These are phyloP conservation scores for Pelodytes ibericus DNA, from an alignment of 2,797 vertebrate genomes.

Conservation along the genomic window DNA sequence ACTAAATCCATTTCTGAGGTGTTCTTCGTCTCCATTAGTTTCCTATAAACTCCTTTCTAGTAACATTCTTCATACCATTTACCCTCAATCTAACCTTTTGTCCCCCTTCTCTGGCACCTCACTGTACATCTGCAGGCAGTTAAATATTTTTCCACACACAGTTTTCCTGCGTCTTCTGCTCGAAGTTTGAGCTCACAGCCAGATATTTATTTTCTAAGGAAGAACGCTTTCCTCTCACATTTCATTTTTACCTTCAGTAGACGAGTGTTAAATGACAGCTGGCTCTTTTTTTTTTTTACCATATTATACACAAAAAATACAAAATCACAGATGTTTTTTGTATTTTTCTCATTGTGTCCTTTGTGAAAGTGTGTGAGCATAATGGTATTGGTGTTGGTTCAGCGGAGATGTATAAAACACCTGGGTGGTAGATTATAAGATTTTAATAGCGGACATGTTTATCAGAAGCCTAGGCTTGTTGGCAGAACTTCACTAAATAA, in stretches of 20 bases:
- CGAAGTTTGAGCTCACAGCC: conserved; percentile 4
- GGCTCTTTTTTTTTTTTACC: neutral
- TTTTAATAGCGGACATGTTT: too few relatives aligned
- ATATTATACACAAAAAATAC: conserved; percentile 12
- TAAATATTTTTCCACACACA: conserved; percentile 44
- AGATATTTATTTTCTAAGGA: conserved; percentile 45
- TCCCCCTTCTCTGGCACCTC: conserved; percentile 28
- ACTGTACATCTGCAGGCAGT: conserved; percentile 41
- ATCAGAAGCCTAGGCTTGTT: too few relatives aligned
- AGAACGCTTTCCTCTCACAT: conserved; percentile 41
- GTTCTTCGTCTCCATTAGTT: neutral
- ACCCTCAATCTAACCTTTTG: neutral
- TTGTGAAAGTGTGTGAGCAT: conserved; percentile 16
- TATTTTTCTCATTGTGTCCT: neutral
- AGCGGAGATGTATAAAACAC: conserved; percentile 25
- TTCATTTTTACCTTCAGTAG: conserved; percentile 33
- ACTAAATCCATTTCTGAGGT: neutral
- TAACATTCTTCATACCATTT: conserved; percentile 9
- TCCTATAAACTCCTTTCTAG: conserved; percentile 23
- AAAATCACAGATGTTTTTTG: conserved; percentile 16
- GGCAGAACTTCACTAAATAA: too few relatives aligned
- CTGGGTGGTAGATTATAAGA: too few relatives aligned
- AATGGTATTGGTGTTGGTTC: neutral
- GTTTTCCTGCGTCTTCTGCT: conserved; percentile 27
- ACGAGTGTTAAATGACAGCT: conserved; percentile 37